phyloP scores from a whole-genome alignment of 2,888 invertebrate species.

The Philereme transversata region DNA sequence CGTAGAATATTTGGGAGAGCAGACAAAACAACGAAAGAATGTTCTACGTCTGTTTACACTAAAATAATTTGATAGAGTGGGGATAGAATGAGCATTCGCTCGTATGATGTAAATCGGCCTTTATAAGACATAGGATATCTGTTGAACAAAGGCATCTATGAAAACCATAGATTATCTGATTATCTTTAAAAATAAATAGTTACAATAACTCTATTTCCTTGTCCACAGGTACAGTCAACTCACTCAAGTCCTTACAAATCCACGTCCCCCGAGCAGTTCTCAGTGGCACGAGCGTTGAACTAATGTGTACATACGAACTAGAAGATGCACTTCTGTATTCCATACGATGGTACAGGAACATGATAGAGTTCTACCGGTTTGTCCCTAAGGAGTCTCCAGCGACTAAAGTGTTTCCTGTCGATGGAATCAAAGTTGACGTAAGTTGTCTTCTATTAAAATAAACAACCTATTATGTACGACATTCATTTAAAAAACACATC shows the following conservation, averaged over 20 bases:
- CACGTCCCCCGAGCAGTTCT: conserved; percentile 82
- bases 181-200: not conserved
- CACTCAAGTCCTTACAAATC: conserved; percentile 74
- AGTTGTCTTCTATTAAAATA: conserved; percentile 61
- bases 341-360: conserved; percentile 90
- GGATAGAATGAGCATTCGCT: no score
- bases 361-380: conserved; percentile 90
- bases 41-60: no score
- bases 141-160: no score
- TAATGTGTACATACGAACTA: conserved; percentile 83
- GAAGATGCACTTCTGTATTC: conserved; percentile 88
- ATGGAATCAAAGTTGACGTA: conserved; percentile 89
- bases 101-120: no score
- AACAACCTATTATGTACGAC: no score
- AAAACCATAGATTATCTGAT: no score
- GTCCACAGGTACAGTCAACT: conserved; percentile 71
- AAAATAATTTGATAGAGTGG: no score
- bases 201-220: conserved; percentile 27
- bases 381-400: conserved; percentile 90
- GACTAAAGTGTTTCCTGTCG: conserved; percentile 87
- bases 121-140: no score
- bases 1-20: no score
- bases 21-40: no score
- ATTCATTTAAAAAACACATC: no score
- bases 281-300: conserved; percentile 77